These are phyloP conservation scores for Solea solea DNA, from an alignment of 2,113 vertebrate species.

Conservation along the genomic window DNA sequence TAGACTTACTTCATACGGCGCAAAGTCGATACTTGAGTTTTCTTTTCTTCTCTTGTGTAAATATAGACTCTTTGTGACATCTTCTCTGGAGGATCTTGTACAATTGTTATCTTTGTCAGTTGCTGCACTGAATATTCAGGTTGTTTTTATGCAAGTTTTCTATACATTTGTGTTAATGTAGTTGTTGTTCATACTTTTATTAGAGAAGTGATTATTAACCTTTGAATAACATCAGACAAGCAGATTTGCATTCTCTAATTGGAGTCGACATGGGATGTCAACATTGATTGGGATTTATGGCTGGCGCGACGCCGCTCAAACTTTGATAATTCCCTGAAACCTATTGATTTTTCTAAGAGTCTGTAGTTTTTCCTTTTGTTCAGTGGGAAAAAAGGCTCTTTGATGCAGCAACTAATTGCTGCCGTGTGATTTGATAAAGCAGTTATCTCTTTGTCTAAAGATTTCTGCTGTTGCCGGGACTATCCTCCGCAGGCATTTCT, in stretches of 20 bases:
- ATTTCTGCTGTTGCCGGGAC: slow-evolving; percentile 63
- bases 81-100: slow-evolving; percentile 50
- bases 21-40: slow-evolving; percentile 15
- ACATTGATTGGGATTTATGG: slow-evolving; percentile 71
- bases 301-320: slow-evolving; percentile 60
- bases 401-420: slow-evolving; percentile 52
- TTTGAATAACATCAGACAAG: slow-evolving; percentile 43
- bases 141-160: slow-evolving; percentile 79
- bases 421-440: slow-evolving; percentile 46
- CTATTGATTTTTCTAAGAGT: slow-evolving; percentile 68
- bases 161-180: slow-evolving; percentile 26
- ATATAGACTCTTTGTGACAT: slow-evolving; percentile 52
- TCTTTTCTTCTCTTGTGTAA: slow-evolving; percentile 43
- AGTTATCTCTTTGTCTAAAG: slow-evolving; percentile 63
- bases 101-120: slow-evolving; percentile 57
- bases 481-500: slow-evolving; percentile 70
- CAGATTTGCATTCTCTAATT: slow-evolving; percentile 19
- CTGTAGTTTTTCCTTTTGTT: slow-evolving; percentile 53
- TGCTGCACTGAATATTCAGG: slow-evolving; percentile 72
- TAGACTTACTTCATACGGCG: slow-evolving; percentile 45
- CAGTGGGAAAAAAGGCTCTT: slow-evolving; percentile 24
- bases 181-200: slow-evolving; percentile 32
- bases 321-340: slow-evolving; percentile 75
- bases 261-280: slow-evolving; percentile 60
- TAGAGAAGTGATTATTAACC: slow-evolving; percentile 17